phyloP scores from a whole-genome alignment of 2,888 invertebrate species.

The Abrostola triplasia region DNA sequence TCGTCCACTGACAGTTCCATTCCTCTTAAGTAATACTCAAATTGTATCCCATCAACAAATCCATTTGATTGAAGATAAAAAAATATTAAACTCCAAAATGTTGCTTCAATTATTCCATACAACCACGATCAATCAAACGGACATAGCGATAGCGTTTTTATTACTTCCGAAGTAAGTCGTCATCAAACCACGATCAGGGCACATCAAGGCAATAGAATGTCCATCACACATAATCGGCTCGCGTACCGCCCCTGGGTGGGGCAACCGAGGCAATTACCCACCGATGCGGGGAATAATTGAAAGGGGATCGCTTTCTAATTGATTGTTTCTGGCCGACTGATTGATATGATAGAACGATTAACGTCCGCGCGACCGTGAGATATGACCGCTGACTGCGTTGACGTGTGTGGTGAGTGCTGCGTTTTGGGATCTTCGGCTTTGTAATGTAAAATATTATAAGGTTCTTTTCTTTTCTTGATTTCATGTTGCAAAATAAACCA shows the following conservation, averaged over 20 bases:
- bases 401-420: slow-evolving; percentile 21
- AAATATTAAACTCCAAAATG: slow-evolving; percentile 7
- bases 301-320: slow-evolving; percentile 84
- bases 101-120: slow-evolving; percentile 30
- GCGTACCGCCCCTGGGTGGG: slow-evolving; percentile 62
- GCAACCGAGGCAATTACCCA: slow-evolving; percentile 76
- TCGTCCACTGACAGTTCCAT: no score
- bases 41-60: no score
- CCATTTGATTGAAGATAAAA: not conserved
- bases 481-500: no score
- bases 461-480: no score
- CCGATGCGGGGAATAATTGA: slow-evolving; percentile 82
- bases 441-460: no score
- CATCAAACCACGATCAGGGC: slow-evolving; percentile 54
- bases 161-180: slow-evolving; percentile 20
- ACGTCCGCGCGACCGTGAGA: slow-evolving; percentile 48
- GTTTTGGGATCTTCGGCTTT: not conserved
- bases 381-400: slow-evolving; percentile 54
- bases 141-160: slow-evolving; percentile 14
- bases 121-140: slow-evolving; percentile 38
- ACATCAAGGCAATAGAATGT: slow-evolving; percentile 54
- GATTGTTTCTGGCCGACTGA: slow-evolving; percentile 83
- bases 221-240: slow-evolving; percentile 59
- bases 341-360: slow-evolving; percentile 84
- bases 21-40: no score